Base-by-base conservation (phyloP, 2,797 vertebrate species). In the Sandelia bainsii region DNA sequence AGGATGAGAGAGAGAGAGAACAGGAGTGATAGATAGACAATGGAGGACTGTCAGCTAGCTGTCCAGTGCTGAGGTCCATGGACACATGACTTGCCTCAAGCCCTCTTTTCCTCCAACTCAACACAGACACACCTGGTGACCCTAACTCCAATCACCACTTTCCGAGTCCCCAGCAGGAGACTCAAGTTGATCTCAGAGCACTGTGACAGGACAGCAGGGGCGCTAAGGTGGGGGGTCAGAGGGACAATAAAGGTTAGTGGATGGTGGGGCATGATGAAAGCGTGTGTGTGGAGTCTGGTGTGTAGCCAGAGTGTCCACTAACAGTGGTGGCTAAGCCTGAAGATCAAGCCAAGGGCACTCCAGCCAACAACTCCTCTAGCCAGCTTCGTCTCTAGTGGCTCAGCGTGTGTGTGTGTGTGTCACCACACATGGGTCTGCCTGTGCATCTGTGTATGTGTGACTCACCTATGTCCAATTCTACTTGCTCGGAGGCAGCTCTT, bases 281-380 rank as follows among this genome's bases (percentile, higher is more conserved):
- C 10, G 1, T 42, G 69, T 65, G 60, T 72, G 73, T 80, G 32
- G 29, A 46, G 49, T 13, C 37, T 39, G 56, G 73, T 74, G 67
- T 75, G 72, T 32, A 57, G 73, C 23, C 51, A 53, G 73, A 57
- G 60, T 89, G 83, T 89, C 84, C 79, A 82, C 80, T 87, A 81
- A 82, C 81, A 76, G 75, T 77, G 75, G 75, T 77, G 75, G 64
- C 83, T 83, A 79, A 69, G 81, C 78, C 79, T 67, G 87, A 90
- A 92, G 92, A 90, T 89, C 83, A 83, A 77, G 76, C 86, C 92
- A 95, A 95, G 93, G 94, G 93, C 92, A 89, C 69, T 59, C 45
- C 61, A 78, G 48, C 62, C 70, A 77, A 81, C 68, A 62, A 62
- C 64, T 71, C 51, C 58, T 49, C 59, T 10, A 69, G 76, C 75